A percentile compares a stretch with the other conserved stretches of the same genome.
phyloP scores from a whole-genome alignment of 2,797 vertebrate species.

The Tapera naevia region DNA sequence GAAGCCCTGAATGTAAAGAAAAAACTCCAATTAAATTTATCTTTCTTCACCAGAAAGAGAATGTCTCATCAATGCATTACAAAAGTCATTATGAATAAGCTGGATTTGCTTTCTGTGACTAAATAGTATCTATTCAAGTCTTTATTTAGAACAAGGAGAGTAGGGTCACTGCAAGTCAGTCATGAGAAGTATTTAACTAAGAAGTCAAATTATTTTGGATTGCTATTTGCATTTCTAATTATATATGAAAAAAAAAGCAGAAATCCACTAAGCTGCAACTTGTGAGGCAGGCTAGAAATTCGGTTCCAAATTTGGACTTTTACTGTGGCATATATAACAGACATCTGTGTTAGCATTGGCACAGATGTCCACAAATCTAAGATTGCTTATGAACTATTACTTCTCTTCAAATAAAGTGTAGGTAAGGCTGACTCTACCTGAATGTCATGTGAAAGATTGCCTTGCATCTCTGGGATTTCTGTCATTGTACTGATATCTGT shows the following conservation, averaged over 20 bases:
- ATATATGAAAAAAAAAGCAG: neutral
- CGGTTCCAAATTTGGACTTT: neutral
- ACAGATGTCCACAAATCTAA: neutral
- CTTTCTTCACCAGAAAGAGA: neutral
- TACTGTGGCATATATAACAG: neutral
- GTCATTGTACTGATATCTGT: neutral
- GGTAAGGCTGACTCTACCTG: neutral
- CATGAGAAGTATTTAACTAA: neutral
- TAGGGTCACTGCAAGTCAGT: neutral
- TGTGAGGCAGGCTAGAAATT: neutral
- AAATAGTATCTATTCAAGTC: neutral
- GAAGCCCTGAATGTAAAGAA: neutral
- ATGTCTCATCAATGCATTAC: neutral
- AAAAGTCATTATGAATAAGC: neutral
- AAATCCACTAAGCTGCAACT: neutral
- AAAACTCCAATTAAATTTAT: neutral
- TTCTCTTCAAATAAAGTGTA: neutral
- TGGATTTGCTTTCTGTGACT: neutral
- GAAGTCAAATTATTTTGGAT: constrained; percentile 12
- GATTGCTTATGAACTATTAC: neutral
- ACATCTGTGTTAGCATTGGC: neutral
- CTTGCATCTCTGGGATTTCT: neutral
- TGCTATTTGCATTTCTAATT: neutral
- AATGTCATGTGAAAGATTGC: neutral
- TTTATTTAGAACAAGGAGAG: neutral